Base-by-base conservation (phyloP, 2,113 vertebrate genomes). In the Nerophis ophidion region DNA sequence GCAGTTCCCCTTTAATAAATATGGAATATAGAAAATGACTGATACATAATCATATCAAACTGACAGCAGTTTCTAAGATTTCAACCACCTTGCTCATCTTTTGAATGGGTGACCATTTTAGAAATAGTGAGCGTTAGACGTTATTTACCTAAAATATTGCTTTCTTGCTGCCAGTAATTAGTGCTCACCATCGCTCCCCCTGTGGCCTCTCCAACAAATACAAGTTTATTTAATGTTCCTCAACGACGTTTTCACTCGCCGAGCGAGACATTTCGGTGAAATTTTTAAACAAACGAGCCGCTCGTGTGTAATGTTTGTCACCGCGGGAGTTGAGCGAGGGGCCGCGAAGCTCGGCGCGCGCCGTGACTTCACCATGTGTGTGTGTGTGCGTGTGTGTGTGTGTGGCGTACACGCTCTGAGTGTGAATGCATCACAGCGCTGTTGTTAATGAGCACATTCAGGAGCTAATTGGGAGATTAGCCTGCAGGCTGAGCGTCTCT, bases 381-480 rank as follows among this genome's bases (percentile, higher is more conserved):
- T 44, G 40, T 44, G 40, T 42, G 9, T 4, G 40, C 11, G 40
- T 4, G 40, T 42, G 40, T 42, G 40, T 40, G 38, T 44, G 40
- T 44, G 40, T 44, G 10, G 12, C 40, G 11, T 44, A 11, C 40
- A 44, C 40, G 11, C 10, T 44, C 40, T 44, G 35, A n/a, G 8
- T 11, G 52, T 3, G 8, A 55, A 55, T 55, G 34, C 52, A 55
- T 55, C 52, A 38, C 58, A 78, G 76, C 73, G 72, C 68, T 59
- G 60, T 65, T 79, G 75, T 76, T 80, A 81, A 85, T 78, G 79
- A 76, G 68, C 77, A 83, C 73, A 59, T 75, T 81, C 81, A 75
- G 76, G 60, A 66, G 68, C 68, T 81, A 83, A 83, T 81, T 85
- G 79, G 81, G 59, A 83, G 79, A 83, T 85, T 80, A 80, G 69